These are phyloP conservation scores for Zeugodacus cucurbitae DNA, from an alignment of 1,140 invertebrate genomes.

Conservation along the genomic window DNA sequence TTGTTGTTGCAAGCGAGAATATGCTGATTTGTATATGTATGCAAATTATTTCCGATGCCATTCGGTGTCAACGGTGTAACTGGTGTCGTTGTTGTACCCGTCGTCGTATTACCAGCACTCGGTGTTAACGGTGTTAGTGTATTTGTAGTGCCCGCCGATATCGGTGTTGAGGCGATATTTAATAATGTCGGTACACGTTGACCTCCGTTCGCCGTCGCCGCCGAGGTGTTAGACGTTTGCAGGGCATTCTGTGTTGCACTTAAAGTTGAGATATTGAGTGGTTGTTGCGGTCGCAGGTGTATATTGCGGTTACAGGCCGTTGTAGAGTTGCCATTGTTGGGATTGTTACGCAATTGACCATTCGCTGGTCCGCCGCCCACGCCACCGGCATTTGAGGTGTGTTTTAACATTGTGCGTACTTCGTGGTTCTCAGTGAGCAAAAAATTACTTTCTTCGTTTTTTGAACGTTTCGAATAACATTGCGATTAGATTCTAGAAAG, in stretches of 20 bases:
- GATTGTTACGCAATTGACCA: slow-evolving; percentile 44
- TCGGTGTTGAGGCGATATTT: slow-evolving; percentile 42
- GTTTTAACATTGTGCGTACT: slow-evolving; percentile 40
- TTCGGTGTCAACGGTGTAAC: slow-evolving; percentile 40
- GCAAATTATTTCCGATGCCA: slow-evolving; percentile 47
- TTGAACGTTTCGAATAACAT: background rate
- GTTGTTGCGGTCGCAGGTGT: slow-evolving; percentile 66
- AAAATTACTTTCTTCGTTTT: background rate
- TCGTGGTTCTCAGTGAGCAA: background rate
- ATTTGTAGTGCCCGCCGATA: background rate
- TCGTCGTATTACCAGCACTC: background rate
- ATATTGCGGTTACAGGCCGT: slow-evolving; percentile 58
- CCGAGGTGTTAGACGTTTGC: slow-evolving; percentile 45
- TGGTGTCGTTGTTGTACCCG: slow-evolving; percentile 38
- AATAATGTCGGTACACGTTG: slow-evolving; percentile 49
- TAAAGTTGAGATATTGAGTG: slow-evolving; percentile 77
- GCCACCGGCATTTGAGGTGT: slow-evolving; percentile 42
- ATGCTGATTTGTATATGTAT: slow-evolving; percentile 61
- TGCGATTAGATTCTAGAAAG: background rate
- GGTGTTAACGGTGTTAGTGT: slow-evolving; percentile 27
- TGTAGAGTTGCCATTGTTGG: slow-evolving; percentile 48
- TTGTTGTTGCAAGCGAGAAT: slow-evolving; percentile 47
- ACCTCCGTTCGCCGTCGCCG: slow-evolving; percentile 49
- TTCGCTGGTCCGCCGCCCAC: slow-evolving; percentile 14
- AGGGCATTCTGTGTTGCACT: slow-evolving; percentile 57